These are phyloP conservation scores for Gymnogyps californianus DNA, from an alignment of 2,113 vertebrate genomes.

Conservation along the genomic window DNA sequence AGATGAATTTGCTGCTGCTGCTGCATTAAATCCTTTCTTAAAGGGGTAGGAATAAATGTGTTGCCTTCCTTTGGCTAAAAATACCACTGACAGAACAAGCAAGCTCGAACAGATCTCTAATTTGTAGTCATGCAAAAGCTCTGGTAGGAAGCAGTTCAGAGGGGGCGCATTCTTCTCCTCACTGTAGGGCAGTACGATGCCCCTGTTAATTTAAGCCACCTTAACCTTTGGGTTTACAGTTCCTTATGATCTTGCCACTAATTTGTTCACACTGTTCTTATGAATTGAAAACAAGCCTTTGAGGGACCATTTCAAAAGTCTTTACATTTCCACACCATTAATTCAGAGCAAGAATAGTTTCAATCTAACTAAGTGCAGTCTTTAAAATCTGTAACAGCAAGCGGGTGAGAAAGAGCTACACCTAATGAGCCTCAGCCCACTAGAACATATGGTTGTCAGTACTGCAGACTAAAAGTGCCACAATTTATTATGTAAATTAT, in stretches of 20 bases:
- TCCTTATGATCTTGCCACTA: not conserved
- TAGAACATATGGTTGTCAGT: not conserved
- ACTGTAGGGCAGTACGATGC: rapidly evolving
- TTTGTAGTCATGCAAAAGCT: not conserved
- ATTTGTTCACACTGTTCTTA: not conserved
- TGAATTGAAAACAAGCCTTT: not conserved
- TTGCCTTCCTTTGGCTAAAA: not conserved
- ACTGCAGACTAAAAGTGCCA: not conserved
- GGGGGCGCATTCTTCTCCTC: rapidly evolving
- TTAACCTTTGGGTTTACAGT: not conserved
- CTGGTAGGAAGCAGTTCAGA: not conserved
- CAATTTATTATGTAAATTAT: not conserved
- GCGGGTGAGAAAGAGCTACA: not conserved
- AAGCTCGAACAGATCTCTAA: not conserved
- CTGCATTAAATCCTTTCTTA: not conserved
- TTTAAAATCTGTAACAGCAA: not conserved
- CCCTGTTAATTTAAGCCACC: not conserved
- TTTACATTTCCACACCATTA: not conserved
- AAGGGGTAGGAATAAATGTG: not conserved
- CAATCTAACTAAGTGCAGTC: not conserved
- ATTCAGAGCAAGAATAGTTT: not conserved
- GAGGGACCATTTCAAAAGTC: not conserved
- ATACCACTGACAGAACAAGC: not conserved
- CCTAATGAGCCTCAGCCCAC: not conserved
- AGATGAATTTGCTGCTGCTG: not conserved